phyloP scores from a whole-genome alignment of 2,797 vertebrate species.

The Anableps anableps region DNA sequence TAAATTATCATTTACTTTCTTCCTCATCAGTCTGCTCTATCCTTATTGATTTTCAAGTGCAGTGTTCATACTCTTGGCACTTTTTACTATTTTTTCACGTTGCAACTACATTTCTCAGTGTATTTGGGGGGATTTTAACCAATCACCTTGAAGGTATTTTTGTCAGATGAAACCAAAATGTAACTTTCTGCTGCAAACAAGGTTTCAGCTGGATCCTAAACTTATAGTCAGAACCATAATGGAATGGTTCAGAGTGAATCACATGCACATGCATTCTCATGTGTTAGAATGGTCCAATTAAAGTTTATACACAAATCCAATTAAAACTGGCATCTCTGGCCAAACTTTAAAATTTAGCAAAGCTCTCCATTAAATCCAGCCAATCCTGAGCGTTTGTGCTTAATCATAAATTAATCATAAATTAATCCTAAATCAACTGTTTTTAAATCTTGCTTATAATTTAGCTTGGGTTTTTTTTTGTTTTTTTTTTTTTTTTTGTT shows the following conservation, averaged over 20 bases:
- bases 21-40: conserved; percentile 40
- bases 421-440: not conserved
- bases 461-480: not conserved
- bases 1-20: conserved; percentile 39
- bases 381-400: not conserved
- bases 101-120: not conserved
- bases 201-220: not conserved
- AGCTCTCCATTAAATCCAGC: not conserved
- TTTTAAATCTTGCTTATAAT: not conserved
- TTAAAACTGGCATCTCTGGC: not conserved
- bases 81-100: not conserved
- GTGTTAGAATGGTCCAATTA: no score
- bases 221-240: not conserved
- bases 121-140: not conserved
- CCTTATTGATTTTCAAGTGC: not conserved
- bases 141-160: not conserved
- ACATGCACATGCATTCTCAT: not conserved
- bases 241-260: not conserved
- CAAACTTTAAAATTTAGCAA: not conserved
- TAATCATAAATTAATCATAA: not conserved
- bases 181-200: not conserved
- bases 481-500: not conserved
- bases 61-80: not conserved
- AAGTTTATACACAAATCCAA: not conserved
- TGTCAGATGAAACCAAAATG: not conserved